Evolutionary conservation across 2,113 vertebrate species (phyloP).

Genomic region (Oryzias woworae): DNA sequence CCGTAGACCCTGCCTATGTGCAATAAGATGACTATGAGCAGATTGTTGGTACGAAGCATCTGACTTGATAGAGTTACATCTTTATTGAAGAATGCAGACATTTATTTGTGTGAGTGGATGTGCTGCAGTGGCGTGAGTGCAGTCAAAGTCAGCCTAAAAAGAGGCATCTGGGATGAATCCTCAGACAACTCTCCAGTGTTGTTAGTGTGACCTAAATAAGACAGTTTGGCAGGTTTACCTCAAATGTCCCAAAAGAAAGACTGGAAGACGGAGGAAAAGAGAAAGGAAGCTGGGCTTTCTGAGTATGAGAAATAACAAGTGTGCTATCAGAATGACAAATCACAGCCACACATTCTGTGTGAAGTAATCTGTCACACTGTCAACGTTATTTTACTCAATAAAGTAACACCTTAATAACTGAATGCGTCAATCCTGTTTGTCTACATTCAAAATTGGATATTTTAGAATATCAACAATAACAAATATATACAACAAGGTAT

Average conservation of each 20-base stretch:
- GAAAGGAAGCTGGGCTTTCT: constrained; percentile 17
- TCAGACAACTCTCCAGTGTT: constrained; percentile 38
- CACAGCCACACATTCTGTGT: too few relatives aligned
- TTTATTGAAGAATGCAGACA: background rate
- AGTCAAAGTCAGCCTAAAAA: constrained; percentile 33
- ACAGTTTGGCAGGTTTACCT: constrained; percentile 66
- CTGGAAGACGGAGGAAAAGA: constrained; percentile 17
- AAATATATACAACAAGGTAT: too few relatives aligned
- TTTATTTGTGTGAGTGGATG: constrained; percentile 21
- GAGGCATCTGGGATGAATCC: constrained; percentile 8
- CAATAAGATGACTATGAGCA: background rate
- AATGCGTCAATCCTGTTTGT: too few relatives aligned
- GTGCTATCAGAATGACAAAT: too few relatives aligned
- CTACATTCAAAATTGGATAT: too few relatives aligned
- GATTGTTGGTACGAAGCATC: background rate
- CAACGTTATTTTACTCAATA: too few relatives aligned
- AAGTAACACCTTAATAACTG: too few relatives aligned
- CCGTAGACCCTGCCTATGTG: constrained; percentile 8
- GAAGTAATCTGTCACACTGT: too few relatives aligned
- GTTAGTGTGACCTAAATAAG: constrained; percentile 60
- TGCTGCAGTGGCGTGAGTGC: constrained; percentile 30
- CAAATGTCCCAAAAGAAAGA: constrained; percentile 38
- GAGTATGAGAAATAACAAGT: too few relatives aligned
- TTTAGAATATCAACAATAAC: too few relatives aligned
- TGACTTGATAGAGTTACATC: background rate